Percentiles rank a stretch among this genome's conserved stretches.
These are phyloP conservation scores for Delia radicum DNA, from an alignment of 1,140 invertebrate genomes.

Conservation along the genomic window DNA sequence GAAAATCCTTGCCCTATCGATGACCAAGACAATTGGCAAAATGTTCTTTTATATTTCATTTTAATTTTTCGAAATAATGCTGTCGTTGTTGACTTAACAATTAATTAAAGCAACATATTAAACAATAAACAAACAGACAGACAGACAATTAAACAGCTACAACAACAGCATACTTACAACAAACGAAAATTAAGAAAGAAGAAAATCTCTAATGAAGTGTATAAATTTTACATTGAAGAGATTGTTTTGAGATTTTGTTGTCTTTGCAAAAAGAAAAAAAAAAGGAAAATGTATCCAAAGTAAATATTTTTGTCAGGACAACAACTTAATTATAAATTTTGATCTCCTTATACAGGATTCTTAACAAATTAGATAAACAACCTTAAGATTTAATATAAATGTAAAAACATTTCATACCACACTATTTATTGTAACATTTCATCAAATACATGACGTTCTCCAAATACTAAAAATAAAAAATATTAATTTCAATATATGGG, in stretches of 20 bases:
- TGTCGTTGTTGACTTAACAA: not conserved
- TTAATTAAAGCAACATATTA: not conserved
- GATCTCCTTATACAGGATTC: not conserved
- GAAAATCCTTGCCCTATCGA: no score
- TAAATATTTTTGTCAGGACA: not conserved
- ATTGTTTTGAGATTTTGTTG: not conserved
- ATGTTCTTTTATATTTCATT: not conserved
- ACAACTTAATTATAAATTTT: not conserved
- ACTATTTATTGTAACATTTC: no score
- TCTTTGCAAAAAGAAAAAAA: not conserved
- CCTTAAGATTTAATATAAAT: no score
- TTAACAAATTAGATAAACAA: not conserved
- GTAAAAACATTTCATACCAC: no score
- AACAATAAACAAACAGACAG: not conserved
- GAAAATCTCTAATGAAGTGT: not conserved
- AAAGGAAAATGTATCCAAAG: not conserved
- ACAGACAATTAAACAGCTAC: not conserved
- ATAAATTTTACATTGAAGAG: not conserved
- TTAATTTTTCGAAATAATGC: no score
- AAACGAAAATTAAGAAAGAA: not conserved
- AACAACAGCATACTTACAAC: not conserved
- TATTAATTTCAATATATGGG: no score
- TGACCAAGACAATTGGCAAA: not conserved
- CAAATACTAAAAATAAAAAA: no score
- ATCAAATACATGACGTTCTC: no score